phyloP scores from a whole-genome alignment of 2,888 invertebrate species.

The Caenorhabditis panamensis region DNA sequence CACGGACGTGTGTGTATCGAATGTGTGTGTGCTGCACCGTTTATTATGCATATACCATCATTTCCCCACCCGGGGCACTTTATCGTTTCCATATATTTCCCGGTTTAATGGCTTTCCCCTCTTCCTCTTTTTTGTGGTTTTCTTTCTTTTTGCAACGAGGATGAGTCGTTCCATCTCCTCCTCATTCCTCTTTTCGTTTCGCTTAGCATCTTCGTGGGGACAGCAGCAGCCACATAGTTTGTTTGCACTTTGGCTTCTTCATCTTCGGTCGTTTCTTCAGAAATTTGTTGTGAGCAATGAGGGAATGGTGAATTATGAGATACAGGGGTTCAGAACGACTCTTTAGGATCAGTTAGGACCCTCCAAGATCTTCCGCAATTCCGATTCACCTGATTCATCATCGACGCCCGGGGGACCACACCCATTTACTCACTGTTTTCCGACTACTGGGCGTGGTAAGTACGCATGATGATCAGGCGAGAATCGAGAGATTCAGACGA shows the following conservation, averaged over 20 bases:
- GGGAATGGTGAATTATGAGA: neutral
- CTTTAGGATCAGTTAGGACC: too few relatives aligned
- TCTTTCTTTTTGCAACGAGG: neutral
- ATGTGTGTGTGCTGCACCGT: neutral
- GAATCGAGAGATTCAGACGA: neutral
- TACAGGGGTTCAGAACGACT: neutral
- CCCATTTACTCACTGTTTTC: neutral
- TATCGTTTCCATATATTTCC: neutral
- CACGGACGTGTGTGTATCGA: neutral
- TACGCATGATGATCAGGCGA: conserved; percentile 19
- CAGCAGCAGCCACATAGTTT: neutral
- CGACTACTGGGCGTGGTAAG: neutral
- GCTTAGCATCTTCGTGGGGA: too few relatives aligned
- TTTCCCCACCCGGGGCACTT: neutral
- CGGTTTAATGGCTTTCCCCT: neutral
- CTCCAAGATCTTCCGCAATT: too few relatives aligned
- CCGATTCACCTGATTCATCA: neutral
- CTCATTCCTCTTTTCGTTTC: neutral
- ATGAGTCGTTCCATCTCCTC: neutral
- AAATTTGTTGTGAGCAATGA: neutral
- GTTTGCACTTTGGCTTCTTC: conserved; percentile 53
- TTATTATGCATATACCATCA: neutral
- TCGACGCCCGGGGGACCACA: neutral
- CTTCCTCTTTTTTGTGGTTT: neutral
- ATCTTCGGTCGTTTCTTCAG: conserved; percentile 13